phyloP scores from a whole-genome alignment of 35 echinoderm and acorn worm species.

The Holothuria glaberrima region DNA sequence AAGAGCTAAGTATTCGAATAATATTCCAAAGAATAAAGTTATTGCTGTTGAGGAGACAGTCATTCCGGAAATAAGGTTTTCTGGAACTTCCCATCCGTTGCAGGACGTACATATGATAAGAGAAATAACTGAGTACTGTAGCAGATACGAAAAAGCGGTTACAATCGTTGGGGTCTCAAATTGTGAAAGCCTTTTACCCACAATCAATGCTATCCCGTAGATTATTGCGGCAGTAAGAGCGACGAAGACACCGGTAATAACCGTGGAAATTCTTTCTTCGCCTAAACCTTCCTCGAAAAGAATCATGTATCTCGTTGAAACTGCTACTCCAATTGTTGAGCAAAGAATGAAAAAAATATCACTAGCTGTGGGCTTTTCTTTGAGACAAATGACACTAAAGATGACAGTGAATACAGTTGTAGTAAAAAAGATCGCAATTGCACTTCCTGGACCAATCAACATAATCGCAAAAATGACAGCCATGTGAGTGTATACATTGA shows the following conservation, averaged over 20 bases:
- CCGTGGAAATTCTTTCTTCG: not conserved
- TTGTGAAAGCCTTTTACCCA: not conserved
- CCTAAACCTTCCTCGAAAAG: not conserved
- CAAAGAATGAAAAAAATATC: not conserved
- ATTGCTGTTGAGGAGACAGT: not conserved
- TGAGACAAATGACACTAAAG: not conserved
- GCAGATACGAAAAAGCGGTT: not conserved
- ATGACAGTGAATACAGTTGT: not conserved
- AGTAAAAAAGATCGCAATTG: not conserved
- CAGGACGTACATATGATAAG: not conserved
- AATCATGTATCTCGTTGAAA: not conserved
- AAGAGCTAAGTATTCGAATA: constrained; percentile 4
- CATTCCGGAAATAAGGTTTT: not conserved
- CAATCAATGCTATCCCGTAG: not conserved
- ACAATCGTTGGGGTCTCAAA: not conserved
- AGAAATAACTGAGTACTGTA: not conserved
- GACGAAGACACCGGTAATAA: not conserved
- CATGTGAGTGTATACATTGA: not conserved
- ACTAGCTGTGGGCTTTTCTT: not conserved
- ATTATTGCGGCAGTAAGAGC: not conserved
- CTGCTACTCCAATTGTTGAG: not conserved
- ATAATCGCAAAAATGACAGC: not conserved
- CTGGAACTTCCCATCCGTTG: not conserved
- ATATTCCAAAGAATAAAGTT: not conserved
- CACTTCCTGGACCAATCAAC: constrained; percentile 10